Conservation (phyloP, 2,797 vertebrate genomes). For the Tangara arthus region DNA sequence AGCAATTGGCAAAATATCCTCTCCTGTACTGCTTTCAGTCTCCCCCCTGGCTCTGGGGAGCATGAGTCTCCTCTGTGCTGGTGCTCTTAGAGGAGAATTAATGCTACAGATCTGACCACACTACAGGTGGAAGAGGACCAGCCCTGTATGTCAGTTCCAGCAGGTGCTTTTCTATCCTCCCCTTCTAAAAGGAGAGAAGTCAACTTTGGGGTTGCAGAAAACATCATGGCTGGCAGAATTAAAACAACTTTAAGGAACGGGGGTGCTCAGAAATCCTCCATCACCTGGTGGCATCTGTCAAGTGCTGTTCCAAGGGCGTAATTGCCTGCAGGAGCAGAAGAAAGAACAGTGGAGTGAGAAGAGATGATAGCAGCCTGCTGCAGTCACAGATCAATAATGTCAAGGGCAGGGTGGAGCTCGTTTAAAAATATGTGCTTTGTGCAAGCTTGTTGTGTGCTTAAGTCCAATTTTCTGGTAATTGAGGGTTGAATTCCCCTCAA, state of each 20-base stretch:
- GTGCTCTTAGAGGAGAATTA: not conserved
- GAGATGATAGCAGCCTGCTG: constrained; percentile 16
- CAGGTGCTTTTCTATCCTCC: not conserved
- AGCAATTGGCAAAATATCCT: not conserved
- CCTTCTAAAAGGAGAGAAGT: not conserved
- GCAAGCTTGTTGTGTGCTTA: not conserved
- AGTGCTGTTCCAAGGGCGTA: not conserved
- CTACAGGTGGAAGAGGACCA: not conserved
- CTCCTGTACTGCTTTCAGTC: not conserved
- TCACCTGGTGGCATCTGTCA: not conserved
- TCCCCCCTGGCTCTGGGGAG: not conserved
- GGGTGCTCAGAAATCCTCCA: not conserved
- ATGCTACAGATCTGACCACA: not conserved
- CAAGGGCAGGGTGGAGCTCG: constrained; percentile 14
- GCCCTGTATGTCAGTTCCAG: not conserved
- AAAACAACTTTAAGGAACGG: not conserved
- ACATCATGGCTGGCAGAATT: not conserved
- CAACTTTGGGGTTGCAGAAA: not conserved
- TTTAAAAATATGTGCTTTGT: constrained; percentile 47
- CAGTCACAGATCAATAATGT: constrained; percentile 44
- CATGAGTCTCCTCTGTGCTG: not conserved
- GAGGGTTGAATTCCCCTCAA: constrained; percentile 6
- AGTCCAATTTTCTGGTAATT: constrained; percentile 27
- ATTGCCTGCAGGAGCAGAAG: not conserved
- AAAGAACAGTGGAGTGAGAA: not conserved